Evolutionary conservation across 1,140 invertebrate species (phyloP).

Genomic region (Drosophila novamexicana): DNA sequence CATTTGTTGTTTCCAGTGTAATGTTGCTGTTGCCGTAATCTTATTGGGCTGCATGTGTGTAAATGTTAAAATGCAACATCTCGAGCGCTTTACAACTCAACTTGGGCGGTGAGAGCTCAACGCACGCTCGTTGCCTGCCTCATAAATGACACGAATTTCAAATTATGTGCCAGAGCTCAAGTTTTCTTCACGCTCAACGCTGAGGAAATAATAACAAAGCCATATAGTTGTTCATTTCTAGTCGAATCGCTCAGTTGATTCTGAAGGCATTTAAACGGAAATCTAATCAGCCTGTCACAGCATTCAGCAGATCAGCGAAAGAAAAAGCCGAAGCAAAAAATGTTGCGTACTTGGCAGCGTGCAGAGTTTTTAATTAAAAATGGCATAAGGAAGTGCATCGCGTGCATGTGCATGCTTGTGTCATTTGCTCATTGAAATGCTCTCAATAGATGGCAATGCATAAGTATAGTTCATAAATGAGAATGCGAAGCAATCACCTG

Average conservation of each 20-base stretch:
- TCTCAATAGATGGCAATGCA: conserved; percentile 28
- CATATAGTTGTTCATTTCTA: conserved; percentile 6
- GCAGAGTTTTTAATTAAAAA: conserved; percentile 48
- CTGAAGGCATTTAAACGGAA: conserved; percentile 11
- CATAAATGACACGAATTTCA: conserved; percentile 72
- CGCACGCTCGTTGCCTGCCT: conserved; percentile 34
- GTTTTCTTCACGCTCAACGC: conserved; percentile 49
- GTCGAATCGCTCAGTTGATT: background rate
- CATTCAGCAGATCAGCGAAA: background rate
- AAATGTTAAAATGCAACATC: conserved; percentile 36
- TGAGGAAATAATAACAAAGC: conserved; percentile 53
- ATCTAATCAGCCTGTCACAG: conserved; percentile 52
- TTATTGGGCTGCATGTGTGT: conserved; percentile 27
- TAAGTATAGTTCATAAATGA: conserved; percentile 67
- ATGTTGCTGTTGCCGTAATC: conserved; percentile 5
- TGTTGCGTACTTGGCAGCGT: conserved; percentile 14
- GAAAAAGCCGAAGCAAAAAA: background rate
- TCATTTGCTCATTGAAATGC: conserved; percentile 36
- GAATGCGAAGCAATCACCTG: conserved; percentile 74
- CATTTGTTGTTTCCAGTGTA: conserved; percentile 23
- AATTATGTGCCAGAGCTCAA: conserved; percentile 57
- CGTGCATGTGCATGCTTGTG: conserved; percentile 1
- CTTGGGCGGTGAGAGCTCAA: conserved; percentile 37
- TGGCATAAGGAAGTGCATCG: conserved; percentile 15
- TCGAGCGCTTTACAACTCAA: conserved; percentile 44